Evolutionary conservation across 2,888 invertebrate species (phyloP).

Genomic region (Epinotia bilunana): DNA sequence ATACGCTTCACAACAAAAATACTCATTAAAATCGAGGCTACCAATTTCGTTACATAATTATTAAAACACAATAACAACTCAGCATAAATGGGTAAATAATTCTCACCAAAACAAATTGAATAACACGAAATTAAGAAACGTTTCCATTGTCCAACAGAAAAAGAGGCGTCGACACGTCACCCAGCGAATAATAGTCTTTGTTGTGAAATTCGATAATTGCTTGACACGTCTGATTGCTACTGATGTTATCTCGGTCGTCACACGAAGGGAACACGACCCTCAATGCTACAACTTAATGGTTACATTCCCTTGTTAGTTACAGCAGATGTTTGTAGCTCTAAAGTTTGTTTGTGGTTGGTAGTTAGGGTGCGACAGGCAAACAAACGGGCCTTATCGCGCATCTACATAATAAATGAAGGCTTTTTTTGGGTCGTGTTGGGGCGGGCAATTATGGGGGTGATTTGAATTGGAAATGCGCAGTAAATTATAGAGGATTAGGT

Average conservation of each 20-base stretch:
- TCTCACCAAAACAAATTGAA: conserved; percentile 12
- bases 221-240: conserved; percentile 28
- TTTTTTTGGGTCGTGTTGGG: conserved; percentile 22
- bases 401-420: conserved; percentile 39
- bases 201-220: conserved; percentile 44
- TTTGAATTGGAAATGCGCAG: conserved; percentile 4
- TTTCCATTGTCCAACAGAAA: conserved; percentile 17
- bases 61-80: neutral
- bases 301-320: neutral
- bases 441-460: conserved; percentile 6
- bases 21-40: too few species aligned
- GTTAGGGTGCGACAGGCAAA: conserved; percentile 17
- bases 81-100: neutral
- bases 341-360: conserved; percentile 24
- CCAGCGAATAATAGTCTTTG: conserved; percentile 33
- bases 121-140: conserved; percentile 10
- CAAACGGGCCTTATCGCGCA: conserved; percentile 33
- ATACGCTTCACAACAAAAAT: too few species aligned
- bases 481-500: conserved; percentile 17
- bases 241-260: conserved; percentile 27
- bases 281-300: neutral
- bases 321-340: conserved; percentile 35
- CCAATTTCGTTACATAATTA: neutral
- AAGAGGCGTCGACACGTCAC: conserved; percentile 16
- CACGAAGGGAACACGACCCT: neutral